Evolutionary conservation across 2,888 invertebrate genomes (phyloP).

Genomic region (Neoscelio sp.): DNA sequence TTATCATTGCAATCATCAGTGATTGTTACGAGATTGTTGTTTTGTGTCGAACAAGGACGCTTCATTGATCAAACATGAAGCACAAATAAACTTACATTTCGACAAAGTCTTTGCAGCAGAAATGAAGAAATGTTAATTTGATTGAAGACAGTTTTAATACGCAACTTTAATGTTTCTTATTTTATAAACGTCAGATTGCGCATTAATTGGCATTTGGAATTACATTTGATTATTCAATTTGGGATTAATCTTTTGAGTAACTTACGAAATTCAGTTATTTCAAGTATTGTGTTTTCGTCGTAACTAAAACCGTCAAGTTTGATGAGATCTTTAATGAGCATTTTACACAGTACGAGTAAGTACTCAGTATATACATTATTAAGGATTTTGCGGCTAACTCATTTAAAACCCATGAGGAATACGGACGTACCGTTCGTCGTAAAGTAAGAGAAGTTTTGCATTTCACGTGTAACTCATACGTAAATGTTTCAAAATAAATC

Average conservation of each 20-base stretch:
- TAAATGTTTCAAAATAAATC: conserved; percentile 47
- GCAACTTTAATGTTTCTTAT: no score
- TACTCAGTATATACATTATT: conserved; percentile 32
- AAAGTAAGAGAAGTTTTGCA: conserved; percentile 41
- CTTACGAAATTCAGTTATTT: conserved; percentile 19
- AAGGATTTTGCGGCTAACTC: conserved; percentile 46
- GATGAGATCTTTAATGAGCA: conserved; percentile 38
- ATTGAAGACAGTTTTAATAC: no score
- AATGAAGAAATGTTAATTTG: no score
- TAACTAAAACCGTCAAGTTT: conserved; percentile 41
- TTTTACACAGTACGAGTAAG: conserved; percentile 19
- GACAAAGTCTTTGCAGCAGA: no score
- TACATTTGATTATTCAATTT: conserved; percentile 32
- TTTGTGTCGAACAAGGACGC: not conserved
- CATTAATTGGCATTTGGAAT: no score
- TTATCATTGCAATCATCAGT: conserved; percentile 2
- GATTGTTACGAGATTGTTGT: conserved; percentile 14
- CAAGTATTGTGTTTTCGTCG: conserved; percentile 15
- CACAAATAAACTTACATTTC: no score
- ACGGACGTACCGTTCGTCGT: conserved; percentile 20
- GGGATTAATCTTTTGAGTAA: conserved; percentile 16
- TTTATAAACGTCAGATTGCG: no score
- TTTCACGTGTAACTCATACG: conserved; percentile 32
- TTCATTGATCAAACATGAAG: not conserved
- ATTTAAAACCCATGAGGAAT: conserved; percentile 45